Base-by-base conservation (phyloP, 2,888 invertebrate genomes). In the Phortica okadai region DNA sequence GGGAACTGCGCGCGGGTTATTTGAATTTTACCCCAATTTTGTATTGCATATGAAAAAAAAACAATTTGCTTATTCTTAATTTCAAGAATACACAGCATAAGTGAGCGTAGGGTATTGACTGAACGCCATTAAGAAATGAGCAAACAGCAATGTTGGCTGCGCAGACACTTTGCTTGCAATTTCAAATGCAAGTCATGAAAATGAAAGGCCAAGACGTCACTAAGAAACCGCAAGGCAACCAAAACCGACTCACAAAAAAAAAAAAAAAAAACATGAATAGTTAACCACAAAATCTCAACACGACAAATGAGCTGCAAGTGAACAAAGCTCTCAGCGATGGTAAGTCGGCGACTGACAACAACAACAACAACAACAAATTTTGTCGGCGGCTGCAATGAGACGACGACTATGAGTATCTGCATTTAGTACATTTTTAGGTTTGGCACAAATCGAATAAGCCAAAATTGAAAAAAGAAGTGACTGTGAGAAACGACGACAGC, bases 191-290 rank as follows among this genome's bases (percentile, higher is more conserved):
- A 79, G 82, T 78, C 80, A 81, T 81, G 81, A 87, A 85, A 86
- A 84, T 81, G 86, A 85, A 86, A 86, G 86, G 85, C 84, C 83
- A 86, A 83, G 84, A 76, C 79, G 81, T 77, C 80, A 76, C 62
- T 44, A 56, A 76, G 45, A 70, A 78, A 77, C 76, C 74, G 33
- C 56, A 75, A 73, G 21, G 73, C 25, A 50, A 50, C 50, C 2
- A 50, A 50, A 50, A 50, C 50, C 10, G 14, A 50, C 8, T 5
- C 50, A 50, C 50, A 50, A 50, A 8, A 50, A 50, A 1, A 11
- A 50, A 50, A 11, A 50, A 50, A 8, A 14, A 50, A 50, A 50
- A 50, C 8, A 11, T 2, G 50, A 50, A 50, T 50, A 59, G 69
- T 44, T 66, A 66, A 69, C 78, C 78, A 77, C 73, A 74, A 78